Percentiles rank a stretch among this genome's conserved stretches.
Evolutionary conservation across 2,888 invertebrate species (phyloP).

Genomic region (Eilema sororculum): DNA sequence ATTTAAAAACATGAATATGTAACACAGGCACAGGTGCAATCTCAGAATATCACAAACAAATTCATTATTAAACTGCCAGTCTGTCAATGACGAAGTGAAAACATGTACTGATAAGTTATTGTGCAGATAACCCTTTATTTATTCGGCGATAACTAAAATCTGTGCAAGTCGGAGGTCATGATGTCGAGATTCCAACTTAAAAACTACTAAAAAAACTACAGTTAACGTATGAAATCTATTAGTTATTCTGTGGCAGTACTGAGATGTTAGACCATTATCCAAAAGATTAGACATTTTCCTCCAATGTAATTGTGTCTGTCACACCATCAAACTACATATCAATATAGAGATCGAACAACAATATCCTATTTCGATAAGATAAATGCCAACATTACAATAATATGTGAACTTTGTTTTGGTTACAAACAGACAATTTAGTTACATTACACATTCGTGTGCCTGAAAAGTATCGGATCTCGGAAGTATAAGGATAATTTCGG

Average conservation of each 20-base stretch:
- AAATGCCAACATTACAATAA: too few relatives aligned
- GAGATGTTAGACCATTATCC: too few relatives aligned
- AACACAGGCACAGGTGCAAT: slow-evolving; percentile 39
- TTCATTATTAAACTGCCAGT: slow-evolving; percentile 40
- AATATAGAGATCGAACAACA: neutral
- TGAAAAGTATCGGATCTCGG: too few relatives aligned
- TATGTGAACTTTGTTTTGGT: too few relatives aligned
- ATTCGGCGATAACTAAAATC: slow-evolving; percentile 64
- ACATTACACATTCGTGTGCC: too few relatives aligned
- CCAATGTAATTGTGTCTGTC: neutral
- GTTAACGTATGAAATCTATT: neutral
- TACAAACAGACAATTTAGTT: too few relatives aligned
- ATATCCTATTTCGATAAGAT: slow-evolving; percentile 3
- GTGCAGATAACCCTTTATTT: slow-evolving; percentile 69
- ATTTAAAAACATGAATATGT: neutral
- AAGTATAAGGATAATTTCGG: too few relatives aligned
- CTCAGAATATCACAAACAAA: slow-evolving; percentile 41
- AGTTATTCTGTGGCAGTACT: too few relatives aligned
- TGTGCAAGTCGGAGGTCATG: slow-evolving; percentile 35
- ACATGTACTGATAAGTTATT: slow-evolving; percentile 65
- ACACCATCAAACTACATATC: neutral
- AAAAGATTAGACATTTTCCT: too few relatives aligned
- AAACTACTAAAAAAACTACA: neutral
- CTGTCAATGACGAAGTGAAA: slow-evolving; percentile 60
- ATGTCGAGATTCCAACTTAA: slow-evolving; percentile 33